Evolutionary conservation across 1,140 invertebrate genomes (phyloP), one percentile per base, ranked within the genome.

Genomic region (Trachymyrmex cornetzi): DNA sequence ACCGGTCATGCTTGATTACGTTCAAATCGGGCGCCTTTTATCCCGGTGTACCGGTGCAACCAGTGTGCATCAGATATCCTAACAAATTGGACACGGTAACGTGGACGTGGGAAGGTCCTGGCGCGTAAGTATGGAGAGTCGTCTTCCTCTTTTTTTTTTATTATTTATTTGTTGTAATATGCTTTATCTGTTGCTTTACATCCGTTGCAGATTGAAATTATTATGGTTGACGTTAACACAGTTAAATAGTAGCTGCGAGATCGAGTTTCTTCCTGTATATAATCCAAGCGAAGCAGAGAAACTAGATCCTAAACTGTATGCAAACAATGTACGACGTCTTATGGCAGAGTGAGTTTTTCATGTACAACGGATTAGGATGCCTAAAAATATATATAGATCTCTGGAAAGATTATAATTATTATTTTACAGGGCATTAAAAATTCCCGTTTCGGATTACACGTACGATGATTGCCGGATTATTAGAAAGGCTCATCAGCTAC

Each of bases 91-190:
- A 99, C 93, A 99, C 98, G 3, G 97, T 99, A 57, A 99, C 98
- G 0, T 99, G 99, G 99, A 99, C 99, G 5, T 99, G 99, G 99
- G 98, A 99, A 95, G 99, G 99, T 81, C 98, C 98, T 87, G 98
- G 98, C 95, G 98, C 98, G 98, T 99, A 96, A 98, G 98, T 97
- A 61, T 19, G 30, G 53, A 71, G 30, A 38, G 22, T 63, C 79
- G 64, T 55, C 22, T 69, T 59, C 63, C 19, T 61, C 11, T 61
- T 48, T n/a, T 3, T 30, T 14, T 30, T 48, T 61, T 59, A 50
- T 27, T 48, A 6, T 67, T 11, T 14, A 30, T 64, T 50, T 79
- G 27, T 79, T 44, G 3, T 27, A 6, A 0, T 19, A 24, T 11
- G 22, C 12, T 38, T 48, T 30, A 69, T 48, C 19, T 3, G 24